Evolutionary conservation across 2,113 vertebrate species (phyloP).

Genomic region (Lasiurus borealis): DNA sequence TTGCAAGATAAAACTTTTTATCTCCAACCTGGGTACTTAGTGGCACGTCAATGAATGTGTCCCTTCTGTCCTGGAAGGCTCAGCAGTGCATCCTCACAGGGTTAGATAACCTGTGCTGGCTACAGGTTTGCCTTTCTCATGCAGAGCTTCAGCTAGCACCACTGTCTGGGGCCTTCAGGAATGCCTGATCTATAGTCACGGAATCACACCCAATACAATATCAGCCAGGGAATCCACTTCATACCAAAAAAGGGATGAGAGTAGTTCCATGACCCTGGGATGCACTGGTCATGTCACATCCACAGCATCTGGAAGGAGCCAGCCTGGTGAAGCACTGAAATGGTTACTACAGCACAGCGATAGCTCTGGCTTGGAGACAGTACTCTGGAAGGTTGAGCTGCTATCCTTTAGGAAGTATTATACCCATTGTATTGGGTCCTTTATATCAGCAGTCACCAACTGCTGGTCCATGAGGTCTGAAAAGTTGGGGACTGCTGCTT

Average conservation of each 20-base stretch:
- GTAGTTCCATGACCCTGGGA: not conserved
- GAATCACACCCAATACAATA: not conserved
- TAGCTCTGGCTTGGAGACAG: not conserved
- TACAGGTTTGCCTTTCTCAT: not conserved
- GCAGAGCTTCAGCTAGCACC: not conserved
- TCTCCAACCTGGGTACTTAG: not conserved
- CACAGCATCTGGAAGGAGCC: not conserved
- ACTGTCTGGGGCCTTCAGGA: not conserved
- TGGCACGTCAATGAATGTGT: not conserved
- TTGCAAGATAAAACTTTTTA: conserved; percentile 6
- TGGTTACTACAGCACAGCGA: not conserved
- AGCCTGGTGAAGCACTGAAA: not conserved
- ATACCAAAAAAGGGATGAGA: not conserved
- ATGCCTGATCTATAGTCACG: not conserved
- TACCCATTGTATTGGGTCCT: not conserved
- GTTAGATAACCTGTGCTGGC: not conserved
- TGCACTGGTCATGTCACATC: not conserved
- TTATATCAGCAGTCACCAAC: no score
- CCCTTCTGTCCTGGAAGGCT: not conserved
- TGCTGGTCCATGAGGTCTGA: no score
- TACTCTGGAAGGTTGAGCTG: not conserved
- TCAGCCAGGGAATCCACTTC: not conserved
- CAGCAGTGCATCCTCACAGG: not conserved
- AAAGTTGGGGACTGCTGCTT: no score
- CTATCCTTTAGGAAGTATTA: not conserved